Percentiles rank a stretch among this genome's conserved stretches.
Conservation (phyloP, 2,797 vertebrate genomes). For the Urophycis tenuis region DNA sequence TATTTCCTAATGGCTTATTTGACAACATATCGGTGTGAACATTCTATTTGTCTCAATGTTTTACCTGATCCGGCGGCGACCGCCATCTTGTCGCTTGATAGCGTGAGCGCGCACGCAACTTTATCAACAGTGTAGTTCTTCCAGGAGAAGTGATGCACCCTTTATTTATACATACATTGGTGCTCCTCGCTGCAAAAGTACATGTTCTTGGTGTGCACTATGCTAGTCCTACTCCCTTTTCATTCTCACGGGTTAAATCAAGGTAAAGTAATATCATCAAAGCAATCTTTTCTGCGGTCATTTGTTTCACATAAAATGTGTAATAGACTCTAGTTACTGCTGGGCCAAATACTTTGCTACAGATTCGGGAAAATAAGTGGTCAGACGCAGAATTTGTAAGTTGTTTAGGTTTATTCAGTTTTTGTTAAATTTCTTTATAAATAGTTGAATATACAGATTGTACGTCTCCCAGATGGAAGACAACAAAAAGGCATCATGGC, state of each 20-base stretch:
- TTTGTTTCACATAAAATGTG: not conserved
- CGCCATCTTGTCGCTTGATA: conserved; percentile 74
- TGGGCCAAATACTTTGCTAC: not conserved
- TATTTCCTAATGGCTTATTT: not conserved
- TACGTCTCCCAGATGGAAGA: conserved; percentile 68
- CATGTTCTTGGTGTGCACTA: not conserved
- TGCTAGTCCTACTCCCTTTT: not conserved
- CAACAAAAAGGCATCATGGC: conserved; percentile 79
- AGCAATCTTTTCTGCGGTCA: not conserved
- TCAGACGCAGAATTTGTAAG: conserved; percentile 5
- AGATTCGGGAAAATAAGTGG: not conserved
- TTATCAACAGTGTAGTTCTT: conserved; percentile 18
- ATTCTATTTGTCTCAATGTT: conserved; percentile 39
- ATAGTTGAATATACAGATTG: conserved; percentile 70
- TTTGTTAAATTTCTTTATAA: conserved; percentile 76
- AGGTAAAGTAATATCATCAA: too few species aligned
- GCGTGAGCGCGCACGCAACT: conserved; percentile 63
- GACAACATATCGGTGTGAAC: conserved; percentile 2
- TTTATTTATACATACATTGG: not conserved
- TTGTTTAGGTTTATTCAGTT: conserved; percentile 37
- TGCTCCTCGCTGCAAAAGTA: not conserved
- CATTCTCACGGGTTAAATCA: not conserved
- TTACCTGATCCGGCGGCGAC: conserved; percentile 78
- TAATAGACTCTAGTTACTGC: not conserved
- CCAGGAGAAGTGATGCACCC: conserved; percentile 4